Percentiles rank a stretch among this genome's conserved stretches.
Evolutionary conservation across 1,140 invertebrate species (phyloP).

Genomic region (Drosophila pruinosa): DNA sequence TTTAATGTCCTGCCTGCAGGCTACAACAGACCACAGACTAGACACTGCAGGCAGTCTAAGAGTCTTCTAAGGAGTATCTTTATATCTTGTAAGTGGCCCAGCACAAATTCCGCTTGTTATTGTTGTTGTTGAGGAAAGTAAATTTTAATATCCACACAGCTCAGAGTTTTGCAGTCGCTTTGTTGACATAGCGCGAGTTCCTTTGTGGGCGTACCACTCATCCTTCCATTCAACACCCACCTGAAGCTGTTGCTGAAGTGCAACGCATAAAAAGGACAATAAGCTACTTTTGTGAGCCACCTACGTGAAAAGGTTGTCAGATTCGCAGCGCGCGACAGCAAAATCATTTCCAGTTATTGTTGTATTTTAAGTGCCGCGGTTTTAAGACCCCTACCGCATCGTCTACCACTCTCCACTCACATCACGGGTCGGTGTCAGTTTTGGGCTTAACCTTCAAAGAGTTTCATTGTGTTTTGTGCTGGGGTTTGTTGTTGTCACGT

Average conservation of each 20-base stretch:
- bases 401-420: not conserved
- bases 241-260: constrained; percentile 45
- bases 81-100: constrained; percentile 36
- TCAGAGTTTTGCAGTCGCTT: constrained; percentile 50
- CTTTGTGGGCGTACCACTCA: not conserved
- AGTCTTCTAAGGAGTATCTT: constrained; percentile 8
- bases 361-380: constrained; percentile 65
- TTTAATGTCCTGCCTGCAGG: constrained; percentile 28
- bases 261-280: constrained; percentile 78
- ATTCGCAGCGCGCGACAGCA: constrained; percentile 7
- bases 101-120: constrained; percentile 10
- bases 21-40: not conserved
- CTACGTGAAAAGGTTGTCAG: constrained; percentile 61
- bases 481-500: constrained; percentile 71
- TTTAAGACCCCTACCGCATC: constrained; percentile 35
- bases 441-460: constrained; percentile 53
- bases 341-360: constrained; percentile 73
- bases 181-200: constrained; percentile 62
- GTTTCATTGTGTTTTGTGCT: constrained; percentile 66
- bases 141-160: constrained; percentile 66
- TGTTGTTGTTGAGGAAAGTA: constrained; percentile 36
- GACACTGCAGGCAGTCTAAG: not conserved
- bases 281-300: constrained; percentile 67
- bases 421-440: not conserved
- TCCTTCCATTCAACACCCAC: not conserved